Evolutionary conservation across 2,113 vertebrate genomes (phyloP).

Genomic region (Mohoua ochrocephala): DNA sequence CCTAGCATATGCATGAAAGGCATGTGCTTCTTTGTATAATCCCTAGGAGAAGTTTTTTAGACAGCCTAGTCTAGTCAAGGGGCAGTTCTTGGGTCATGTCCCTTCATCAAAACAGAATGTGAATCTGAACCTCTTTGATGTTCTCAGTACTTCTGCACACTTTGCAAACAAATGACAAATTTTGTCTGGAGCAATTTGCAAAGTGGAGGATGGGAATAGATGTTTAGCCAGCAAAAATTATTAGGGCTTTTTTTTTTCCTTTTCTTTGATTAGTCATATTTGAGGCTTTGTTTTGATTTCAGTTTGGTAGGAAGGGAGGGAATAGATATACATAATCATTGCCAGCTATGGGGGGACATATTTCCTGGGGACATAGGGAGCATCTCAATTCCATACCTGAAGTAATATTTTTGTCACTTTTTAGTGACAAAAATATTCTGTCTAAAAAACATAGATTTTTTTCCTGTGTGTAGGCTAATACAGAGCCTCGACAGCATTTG

Average conservation of each 20-base stretch:
- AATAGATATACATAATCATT: background rate
- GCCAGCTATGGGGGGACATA: rapidly evolving
- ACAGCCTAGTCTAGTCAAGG: background rate
- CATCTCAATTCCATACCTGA: background rate
- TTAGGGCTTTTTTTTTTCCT: rapidly evolving
- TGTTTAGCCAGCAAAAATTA: background rate
- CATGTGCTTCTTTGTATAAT: background rate
- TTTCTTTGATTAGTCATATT: background rate
- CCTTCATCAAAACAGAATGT: background rate
- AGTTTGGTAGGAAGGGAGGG: background rate
- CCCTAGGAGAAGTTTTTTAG: background rate
- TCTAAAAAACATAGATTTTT: background rate
- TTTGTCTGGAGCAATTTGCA: background rate
- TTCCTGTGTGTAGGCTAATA: background rate
- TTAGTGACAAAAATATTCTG: no score
- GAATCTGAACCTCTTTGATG: background rate
- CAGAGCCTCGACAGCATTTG: background rate
- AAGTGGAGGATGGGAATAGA: background rate
- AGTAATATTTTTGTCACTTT: background rate
- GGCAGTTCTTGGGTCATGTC: background rate
- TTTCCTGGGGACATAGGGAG: rapidly evolving
- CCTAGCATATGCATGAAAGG: background rate
- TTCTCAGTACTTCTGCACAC: background rate
- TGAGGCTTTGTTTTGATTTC: background rate
- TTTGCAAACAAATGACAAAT: background rate